Base-by-base conservation (phyloP, 2,113 vertebrate species). In the Psilopsiagon aymara region DNA sequence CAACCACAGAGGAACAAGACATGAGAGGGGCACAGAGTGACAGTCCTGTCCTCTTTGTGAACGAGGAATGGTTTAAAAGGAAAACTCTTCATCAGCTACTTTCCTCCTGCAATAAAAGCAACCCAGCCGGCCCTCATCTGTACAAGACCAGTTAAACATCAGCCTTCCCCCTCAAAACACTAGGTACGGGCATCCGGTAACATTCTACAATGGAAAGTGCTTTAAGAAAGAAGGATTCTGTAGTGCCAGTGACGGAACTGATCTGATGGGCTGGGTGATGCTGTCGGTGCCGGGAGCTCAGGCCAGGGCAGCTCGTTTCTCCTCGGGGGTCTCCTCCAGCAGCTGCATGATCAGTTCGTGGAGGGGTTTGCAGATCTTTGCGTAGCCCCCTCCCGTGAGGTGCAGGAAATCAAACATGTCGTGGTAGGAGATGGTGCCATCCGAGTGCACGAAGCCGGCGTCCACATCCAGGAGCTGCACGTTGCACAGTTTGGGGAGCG, bases 361-460 rank as follows among this genome's bases (percentile, higher is more conserved):
- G 96, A 99, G 99, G 86, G 99, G 98, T 84, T 99, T 99, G 94
- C 99, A 98, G 74, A 99, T 91, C 88, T 97, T 98, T 52, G 98
- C 97, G 74, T 99, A 99, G 63, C 99, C 99, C 21, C 98, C 93
- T 31, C 99, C 97, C 2, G 99, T 99, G 97, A 99, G 99, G 98
- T 99, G 99, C 95, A 99, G 99, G 98, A 99, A 99, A 97, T 99
- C 99, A 60, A 99, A 99, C 99, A 99, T 99, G 98, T 99, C 99
- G 90, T 99, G 98, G 91, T 97, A 98, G 63, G 98, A 98, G 97
- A 99, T 99, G 97, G 99, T 98, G 95, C 99, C 99, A 7, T 99
- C 99, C 0, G 99, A 99, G 98, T 99, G 99, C 97, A 99, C 98
- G 11, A 99, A 99, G 92, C 98, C 98, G 11, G 77, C 97, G 20